phyloP scores from a whole-genome alignment of 2,888 invertebrate genomes.

The Hymenopus coronatus region DNA sequence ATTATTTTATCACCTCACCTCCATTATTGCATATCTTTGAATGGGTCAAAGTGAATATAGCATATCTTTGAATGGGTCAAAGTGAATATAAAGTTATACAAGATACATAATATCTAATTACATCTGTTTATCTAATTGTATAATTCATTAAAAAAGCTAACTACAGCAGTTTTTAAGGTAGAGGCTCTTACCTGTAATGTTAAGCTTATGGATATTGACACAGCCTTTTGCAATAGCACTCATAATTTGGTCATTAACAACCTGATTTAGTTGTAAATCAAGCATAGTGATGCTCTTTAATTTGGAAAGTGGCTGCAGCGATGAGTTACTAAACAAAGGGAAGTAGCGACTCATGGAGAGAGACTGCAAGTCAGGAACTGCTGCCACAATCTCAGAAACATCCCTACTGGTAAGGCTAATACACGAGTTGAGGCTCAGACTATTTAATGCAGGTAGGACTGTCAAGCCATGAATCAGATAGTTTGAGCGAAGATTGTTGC shows the following conservation, averaged over 20 bases:
- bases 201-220: conserved; percentile 44
- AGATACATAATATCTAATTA: no score
- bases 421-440: conserved; percentile 39
- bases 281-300: conserved; percentile 37
- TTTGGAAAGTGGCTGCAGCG: conserved; percentile 45
- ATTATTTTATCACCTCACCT: no score
- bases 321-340: conserved; percentile 43
- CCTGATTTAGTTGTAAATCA: conserved; percentile 50
- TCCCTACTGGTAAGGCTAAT: conserved; percentile 37
- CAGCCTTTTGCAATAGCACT: conserved; percentile 52
- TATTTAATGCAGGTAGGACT: conserved; percentile 38
- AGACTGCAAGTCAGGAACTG: conserved; percentile 37
- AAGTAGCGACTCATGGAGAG: conserved; percentile 40
- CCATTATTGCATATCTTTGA: no score
- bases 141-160: no score
- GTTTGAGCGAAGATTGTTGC: conserved; percentile 37
- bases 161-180: no score
- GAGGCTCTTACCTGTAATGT: conserved; percentile 39
- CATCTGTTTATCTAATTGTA: no score
- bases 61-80: no score
- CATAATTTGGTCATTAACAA: conserved; percentile 54
- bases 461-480: conserved; percentile 36
- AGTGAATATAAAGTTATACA: no score
- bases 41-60: no score
- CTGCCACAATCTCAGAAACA: conserved; percentile 38